A percentile compares a stretch with the other conserved stretches of the same genome.
Evolutionary conservation across 92 coral and sea anemone species (phyloP).

Genomic region (Pocillopora meandrina): DNA sequence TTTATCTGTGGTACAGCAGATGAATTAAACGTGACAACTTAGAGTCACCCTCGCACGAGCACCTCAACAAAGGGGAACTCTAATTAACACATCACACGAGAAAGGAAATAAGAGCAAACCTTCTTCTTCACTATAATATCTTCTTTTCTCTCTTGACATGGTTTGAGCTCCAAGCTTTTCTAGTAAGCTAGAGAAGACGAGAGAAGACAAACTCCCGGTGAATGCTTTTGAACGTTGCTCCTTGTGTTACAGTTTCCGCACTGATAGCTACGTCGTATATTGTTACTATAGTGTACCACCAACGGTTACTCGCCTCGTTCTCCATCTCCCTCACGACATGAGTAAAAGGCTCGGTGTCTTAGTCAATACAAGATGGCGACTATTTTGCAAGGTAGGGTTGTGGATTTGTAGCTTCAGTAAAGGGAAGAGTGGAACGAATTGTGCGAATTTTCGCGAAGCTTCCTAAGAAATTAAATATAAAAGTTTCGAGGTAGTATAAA

Average conservation of each 20-base stretch:
- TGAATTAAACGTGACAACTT: neutral
- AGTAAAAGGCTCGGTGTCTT: slow-evolving; percentile 51
- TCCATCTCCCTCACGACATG: too few relatives aligned
- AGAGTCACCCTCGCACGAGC: neutral
- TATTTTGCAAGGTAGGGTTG: slow-evolving; percentile 27
- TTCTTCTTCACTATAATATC: slow-evolving; percentile 51
- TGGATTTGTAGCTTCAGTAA: too few relatives aligned
- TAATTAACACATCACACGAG: neutral
- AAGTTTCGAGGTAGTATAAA: too few relatives aligned
- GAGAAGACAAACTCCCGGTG: too few relatives aligned
- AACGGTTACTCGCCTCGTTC: too few relatives aligned
- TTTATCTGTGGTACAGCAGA: neutral
- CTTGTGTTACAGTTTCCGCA: neutral
- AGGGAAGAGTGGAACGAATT: too few relatives aligned
- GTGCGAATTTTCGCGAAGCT: too few relatives aligned
- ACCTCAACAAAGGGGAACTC: neutral
- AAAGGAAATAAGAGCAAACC: slow-evolving; percentile 40
- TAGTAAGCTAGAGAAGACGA: too few relatives aligned
- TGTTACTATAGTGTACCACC: too few relatives aligned
- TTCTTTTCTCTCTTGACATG: slow-evolving; percentile 64
- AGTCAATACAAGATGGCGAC: slow-evolving; percentile 68
- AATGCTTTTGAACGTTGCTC: neutral
- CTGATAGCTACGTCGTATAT: too few relatives aligned
- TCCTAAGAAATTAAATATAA: too few relatives aligned
- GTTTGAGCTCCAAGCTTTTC: neutral